Evolutionary conservation across 2,888 invertebrate genomes (phyloP), one percentile per base, ranked within the genome.

Genomic region (Catocala fraxini): DNA sequence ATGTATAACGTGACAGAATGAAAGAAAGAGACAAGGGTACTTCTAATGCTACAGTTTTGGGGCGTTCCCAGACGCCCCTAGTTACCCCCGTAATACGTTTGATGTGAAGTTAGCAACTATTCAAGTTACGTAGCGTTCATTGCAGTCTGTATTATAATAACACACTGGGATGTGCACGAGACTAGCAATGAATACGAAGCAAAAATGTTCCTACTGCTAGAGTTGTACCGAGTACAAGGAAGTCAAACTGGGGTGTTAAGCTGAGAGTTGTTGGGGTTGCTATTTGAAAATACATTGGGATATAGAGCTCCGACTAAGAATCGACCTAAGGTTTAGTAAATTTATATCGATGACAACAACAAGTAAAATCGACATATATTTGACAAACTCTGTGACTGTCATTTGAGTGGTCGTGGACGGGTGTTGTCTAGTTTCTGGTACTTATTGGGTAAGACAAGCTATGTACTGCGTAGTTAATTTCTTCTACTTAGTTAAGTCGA

Each of bases 1-100:
- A 75, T 65, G 78, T 71, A 65, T 70, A 72, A 80, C 73, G 73
- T 79, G 79, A 79, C 79, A 73, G 71, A 81, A 71, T 60, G 89
- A 73, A 70, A 79, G 91, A 92, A 82, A 87, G 91, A 88, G 92
- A 92, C 86, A 80, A 84, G 79, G 60, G 71, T 83, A 89, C 76
- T 72, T 74, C 73, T 73, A 71, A 72, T 70, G 77, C 72, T 74
- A 81, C 81, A 71, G 74, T 84, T 84, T 89, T 80, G 86, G 87
- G 90, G 90, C 91, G 90, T 89, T 82, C 81, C 85, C 85, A 73
- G 63, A 67, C 77, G 73, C 74, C 77, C 79, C 77, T 79, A 68
- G 81, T 72, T 68, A 74, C 72, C 82, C 82, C 79, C 68, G 72
- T 61, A 67, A 41, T 63, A 57, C 52, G 68, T 56, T 63, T 61